Evolutionary conservation across 2,888 invertebrate genomes (phyloP), one percentile per base, ranked within the genome.

Genomic region (Xanthia togata): DNA sequence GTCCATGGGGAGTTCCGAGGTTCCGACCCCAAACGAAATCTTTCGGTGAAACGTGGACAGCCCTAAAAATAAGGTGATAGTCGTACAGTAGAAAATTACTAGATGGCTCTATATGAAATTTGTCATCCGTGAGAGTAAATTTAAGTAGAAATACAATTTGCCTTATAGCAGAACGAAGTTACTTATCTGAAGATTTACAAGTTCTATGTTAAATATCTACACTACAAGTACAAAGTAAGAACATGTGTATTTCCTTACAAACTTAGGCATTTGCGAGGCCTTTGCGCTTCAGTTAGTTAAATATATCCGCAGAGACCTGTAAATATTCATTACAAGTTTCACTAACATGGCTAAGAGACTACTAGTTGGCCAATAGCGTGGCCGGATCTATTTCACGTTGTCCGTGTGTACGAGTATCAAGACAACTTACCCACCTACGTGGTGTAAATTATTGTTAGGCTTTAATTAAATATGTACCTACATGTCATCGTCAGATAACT

Each of bases 251-350:
- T 50, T 79, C 47, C 53, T 65, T 62, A 50, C 59, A 82, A 87
- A 83, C 75, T 84, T 81, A 50, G 68, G 60, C 73, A 82, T 86
- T 78, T 71, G 70, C 78, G 72, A 63, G 60, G 72, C 75, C 68
- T 59, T 70, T 68, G 70, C 75, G 60, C 74, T 82, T 81, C 83
- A 87, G 85, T 87, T 84, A 85, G 85, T 81, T 86, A 83, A 91
- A 93, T 92, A 89, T 84, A 88, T 88, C 93, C 91, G 82, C 59
- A 79, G 93, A 91, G 93, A 89, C 90, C 87, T 87, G 89, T 91
- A 88, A 88, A 88, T 88, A 90, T 91, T 89, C 91, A 92, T 93
- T 93, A 92, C 87, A 91, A 92, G 90, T 93, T 92, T 88, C 87
- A 83, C 84, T 89, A 90, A 90, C 88, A n/a, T 88, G 78, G 73